Percentiles rank a stretch among this genome's conserved stretches.
Conservation (phyloP, 2,888 invertebrate species). For the Drosophila fungiperda region DNA sequence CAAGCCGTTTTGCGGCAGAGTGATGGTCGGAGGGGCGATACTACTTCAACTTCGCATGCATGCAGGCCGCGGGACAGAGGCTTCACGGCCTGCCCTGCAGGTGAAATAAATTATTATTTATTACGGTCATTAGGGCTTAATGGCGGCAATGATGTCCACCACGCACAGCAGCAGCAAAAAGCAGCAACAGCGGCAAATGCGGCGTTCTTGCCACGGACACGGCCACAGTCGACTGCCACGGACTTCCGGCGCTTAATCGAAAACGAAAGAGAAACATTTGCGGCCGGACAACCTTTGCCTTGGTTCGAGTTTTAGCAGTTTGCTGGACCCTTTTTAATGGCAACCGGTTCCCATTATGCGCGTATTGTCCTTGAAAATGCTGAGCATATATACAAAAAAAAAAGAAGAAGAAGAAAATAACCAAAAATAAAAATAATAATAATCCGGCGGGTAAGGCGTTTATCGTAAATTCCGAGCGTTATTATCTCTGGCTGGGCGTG, state of each 20-base stretch:
- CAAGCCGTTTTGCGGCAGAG: not conserved
- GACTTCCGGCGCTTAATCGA: slow-evolving; percentile 79
- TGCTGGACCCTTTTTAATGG: slow-evolving; percentile 70
- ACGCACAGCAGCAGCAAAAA: slow-evolving; percentile 45
- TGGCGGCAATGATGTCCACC: slow-evolving; percentile 81
- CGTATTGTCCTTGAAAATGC: slow-evolving; percentile 72
- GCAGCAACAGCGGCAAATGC: not conserved
- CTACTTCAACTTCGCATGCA: slow-evolving; percentile 5
- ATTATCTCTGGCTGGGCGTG: slow-evolving; percentile 72
- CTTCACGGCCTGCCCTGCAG: slow-evolving; percentile 64
- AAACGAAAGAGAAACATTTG: slow-evolving; percentile 75
- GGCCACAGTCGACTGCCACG: slow-evolving; percentile 48
- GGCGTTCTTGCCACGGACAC: slow-evolving; percentile 21
- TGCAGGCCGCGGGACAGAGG: slow-evolving; percentile 10
- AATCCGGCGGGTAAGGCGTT: slow-evolving; percentile 62
- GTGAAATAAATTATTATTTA: slow-evolving; percentile 81
- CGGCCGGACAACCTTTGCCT: slow-evolving; percentile 62
- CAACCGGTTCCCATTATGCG: slow-evolving; percentile 75
- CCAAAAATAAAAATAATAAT: slow-evolving; percentile 30
- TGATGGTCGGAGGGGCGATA: not conserved
- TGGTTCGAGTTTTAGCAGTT: slow-evolving; percentile 8
- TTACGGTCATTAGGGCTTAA: slow-evolving; percentile 80
- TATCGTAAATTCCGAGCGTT: slow-evolving; percentile 76
- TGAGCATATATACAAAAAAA: slow-evolving; percentile 26
- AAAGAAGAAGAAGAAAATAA: not conserved